Evolutionary conservation across 2,888 invertebrate genomes (phyloP), one percentile per base, ranked within the genome.

Genomic region (Xylota segnis): DNA sequence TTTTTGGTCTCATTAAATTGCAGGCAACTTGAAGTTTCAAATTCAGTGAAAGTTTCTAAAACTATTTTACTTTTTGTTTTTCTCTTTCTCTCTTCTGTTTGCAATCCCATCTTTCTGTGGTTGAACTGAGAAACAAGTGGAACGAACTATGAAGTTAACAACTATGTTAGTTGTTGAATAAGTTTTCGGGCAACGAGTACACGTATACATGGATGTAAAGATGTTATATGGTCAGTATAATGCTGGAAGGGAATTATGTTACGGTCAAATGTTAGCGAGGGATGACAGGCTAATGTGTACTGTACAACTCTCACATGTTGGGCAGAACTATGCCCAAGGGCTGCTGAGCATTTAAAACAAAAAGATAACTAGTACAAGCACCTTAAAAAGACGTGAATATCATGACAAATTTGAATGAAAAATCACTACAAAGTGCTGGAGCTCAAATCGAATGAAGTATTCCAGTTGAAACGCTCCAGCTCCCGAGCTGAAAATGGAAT

Each of bases 111-210:
- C 43, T 32, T 32, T 68, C 58, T 68, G 77, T 14, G 77, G 77
- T 68, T 77, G 61, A 77, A 40, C 45, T 40, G 43, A 50, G 59
- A 32, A 52, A 59, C 52, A 59, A 77, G 61, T 50, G 68, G 68
- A 68, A 77, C 52, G 37, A 59, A 68, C 50, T 77, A 32, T 43
- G 59, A 68, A 77, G 68, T 68, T 50, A 77, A 77, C 77, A 77
- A 68, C 68, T 68, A 40, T 68, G 58, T 59, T 59, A n/a, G 59
- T 65, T 56, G 37, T 14, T 37, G 37, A 34, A 37, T 37, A 75
- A 75, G 65, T 75, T 70, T 14, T 43, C 5, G 1, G 14, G 43
- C 40, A n/a, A n/a, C n/a, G 40, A 7, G 6, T 5, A 40, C 14
- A 56, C 16, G 32, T 4, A 9, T n/a, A n/a, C n/a, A n/a, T n/a